These are phyloP conservation scores for Teleogryllus occipitalis DNA, from an alignment of 1,140 invertebrate genomes.

Conservation along the genomic window DNA sequence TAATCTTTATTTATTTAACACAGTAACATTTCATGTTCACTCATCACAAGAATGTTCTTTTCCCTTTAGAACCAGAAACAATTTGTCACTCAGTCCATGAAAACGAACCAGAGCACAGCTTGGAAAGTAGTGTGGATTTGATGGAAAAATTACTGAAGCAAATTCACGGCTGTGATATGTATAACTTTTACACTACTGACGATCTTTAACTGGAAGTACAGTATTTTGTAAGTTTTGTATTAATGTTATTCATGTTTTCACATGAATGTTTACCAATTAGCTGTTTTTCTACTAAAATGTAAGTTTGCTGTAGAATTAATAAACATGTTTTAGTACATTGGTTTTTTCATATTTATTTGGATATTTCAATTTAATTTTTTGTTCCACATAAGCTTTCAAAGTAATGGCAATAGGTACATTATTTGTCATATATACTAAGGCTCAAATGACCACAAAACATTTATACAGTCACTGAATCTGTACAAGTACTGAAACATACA, in stretches of 20 bases:
- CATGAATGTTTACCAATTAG: too few species aligned
- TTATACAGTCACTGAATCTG: too few species aligned
- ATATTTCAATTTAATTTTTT: too few species aligned
- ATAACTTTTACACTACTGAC: conserved; percentile 7
- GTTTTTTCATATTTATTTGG: too few species aligned
- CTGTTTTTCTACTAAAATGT: too few species aligned
- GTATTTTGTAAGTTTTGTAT: not conserved
- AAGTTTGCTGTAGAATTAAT: too few species aligned
- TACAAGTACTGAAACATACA: too few species aligned
- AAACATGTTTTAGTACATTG: too few species aligned
- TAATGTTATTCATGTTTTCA: not conserved
- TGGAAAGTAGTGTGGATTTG: conserved; percentile 8
- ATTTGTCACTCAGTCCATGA: not conserved
- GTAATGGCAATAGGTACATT: too few species aligned
- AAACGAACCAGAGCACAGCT: not conserved
- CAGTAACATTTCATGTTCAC: not conserved
- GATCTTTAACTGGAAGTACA: not conserved
- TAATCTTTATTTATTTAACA: not conserved
- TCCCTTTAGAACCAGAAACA: conserved; percentile 8
- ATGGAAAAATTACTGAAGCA: conserved; percentile 11
- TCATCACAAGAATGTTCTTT: conserved; percentile 6
- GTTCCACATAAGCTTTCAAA: too few species aligned
- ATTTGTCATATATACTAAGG: too few species aligned
- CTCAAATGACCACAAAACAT: too few species aligned
- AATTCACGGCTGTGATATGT: conserved; percentile 14